Conservation (phyloP, 2,797 vertebrate genomes). For the Onychomys torridus region DNA sequence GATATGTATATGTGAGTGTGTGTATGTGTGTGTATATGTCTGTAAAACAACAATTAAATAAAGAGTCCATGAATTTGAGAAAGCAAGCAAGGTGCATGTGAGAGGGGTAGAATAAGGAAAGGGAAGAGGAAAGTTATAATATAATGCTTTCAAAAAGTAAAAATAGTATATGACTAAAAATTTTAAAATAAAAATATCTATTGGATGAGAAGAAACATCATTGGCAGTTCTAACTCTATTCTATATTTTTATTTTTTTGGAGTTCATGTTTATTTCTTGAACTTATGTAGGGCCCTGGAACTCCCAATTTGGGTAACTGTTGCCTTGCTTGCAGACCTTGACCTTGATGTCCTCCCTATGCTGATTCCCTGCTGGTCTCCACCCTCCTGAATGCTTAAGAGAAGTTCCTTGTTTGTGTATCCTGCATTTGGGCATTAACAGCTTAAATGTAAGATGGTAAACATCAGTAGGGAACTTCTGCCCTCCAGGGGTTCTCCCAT, state of each 20-base stretch:
- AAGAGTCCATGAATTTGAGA: neutral
- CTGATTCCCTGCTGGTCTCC: no score
- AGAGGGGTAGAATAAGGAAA: neutral
- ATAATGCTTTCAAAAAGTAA: neutral
- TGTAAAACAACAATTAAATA: neutral
- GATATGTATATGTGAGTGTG: neutral
- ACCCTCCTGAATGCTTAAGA: no score
- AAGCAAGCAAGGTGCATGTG: neutral
- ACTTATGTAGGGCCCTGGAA: no score
- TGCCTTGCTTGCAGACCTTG: no score
- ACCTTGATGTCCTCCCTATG: no score
- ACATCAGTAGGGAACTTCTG: no score
- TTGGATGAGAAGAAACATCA: neutral
- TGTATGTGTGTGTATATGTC: neutral
- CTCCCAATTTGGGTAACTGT: no score
- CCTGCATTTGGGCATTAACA: no score
- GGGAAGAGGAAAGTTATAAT: neutral
- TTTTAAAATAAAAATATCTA: neutral
- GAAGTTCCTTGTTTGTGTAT: no score
- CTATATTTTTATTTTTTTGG: neutral
- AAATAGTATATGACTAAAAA: neutral
- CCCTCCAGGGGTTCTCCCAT: no score
- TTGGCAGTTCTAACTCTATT: neutral
- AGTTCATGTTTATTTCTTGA: neutral
- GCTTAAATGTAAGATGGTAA: no score